Evolutionary conservation across 2,113 vertebrate species (phyloP).

Genomic region (Equus przewalskii): DNA sequence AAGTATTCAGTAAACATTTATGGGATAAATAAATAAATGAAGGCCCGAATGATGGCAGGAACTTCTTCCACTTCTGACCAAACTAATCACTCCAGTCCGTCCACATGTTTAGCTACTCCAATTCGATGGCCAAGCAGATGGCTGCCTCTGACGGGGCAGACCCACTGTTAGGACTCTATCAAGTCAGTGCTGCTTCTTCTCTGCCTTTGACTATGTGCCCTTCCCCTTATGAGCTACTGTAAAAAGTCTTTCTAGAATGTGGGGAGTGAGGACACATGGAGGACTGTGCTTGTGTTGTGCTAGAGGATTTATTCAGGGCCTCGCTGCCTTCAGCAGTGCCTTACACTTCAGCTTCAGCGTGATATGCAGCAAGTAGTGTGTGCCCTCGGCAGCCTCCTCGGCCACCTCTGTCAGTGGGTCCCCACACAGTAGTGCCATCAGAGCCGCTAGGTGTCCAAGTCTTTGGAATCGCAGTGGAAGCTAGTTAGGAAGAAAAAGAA

Average conservation of each 20-base stretch:
- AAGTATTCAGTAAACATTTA: background rate
- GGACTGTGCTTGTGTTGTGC: background rate
- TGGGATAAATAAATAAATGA: background rate
- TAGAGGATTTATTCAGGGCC: background rate
- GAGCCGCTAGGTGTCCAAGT: slow-evolving; percentile 74
- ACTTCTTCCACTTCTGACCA: background rate
- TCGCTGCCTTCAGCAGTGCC: background rate
- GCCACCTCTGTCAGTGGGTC: slow-evolving; percentile 71
- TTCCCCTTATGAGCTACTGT: background rate
- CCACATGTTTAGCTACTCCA: background rate
- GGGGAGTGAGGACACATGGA: background rate
- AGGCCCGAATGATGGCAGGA: background rate
- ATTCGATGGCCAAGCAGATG: background rate
- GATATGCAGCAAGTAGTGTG: slow-evolving; percentile 66
- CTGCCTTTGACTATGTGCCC: background rate
- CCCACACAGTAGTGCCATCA: slow-evolving; percentile 76
- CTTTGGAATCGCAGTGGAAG: slow-evolving; percentile 76
- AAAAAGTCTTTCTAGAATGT: slow-evolving; percentile 7
- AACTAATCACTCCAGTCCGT: background rate
- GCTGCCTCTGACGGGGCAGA: background rate
- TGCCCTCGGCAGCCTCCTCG: slow-evolving; percentile 70
- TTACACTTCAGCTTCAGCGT: slow-evolving; percentile 77
- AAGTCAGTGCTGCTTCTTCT: background rate
- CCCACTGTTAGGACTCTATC: background rate
- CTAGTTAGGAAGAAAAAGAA: slow-evolving; percentile 66